phyloP scores from a whole-genome alignment of 2,888 invertebrate species.

The Amiota communis region DNA sequence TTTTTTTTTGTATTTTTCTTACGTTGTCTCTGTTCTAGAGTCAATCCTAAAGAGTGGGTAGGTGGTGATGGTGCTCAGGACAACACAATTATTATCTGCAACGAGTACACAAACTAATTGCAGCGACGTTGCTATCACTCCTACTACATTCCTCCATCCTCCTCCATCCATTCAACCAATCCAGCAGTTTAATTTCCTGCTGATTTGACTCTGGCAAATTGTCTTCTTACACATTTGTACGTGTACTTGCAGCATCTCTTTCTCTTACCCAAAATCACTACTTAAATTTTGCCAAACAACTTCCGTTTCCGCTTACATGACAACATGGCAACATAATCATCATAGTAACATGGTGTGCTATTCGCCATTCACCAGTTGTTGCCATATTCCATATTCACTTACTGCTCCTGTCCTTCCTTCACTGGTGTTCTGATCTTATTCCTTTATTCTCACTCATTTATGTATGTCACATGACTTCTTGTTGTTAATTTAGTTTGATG shows the following conservation, averaged over 20 bases:
- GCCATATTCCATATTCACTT: background rate
- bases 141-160: too few relatives aligned
- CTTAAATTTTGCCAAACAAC: conserved; percentile 25
- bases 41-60: background rate
- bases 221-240: background rate
- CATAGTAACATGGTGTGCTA: too few relatives aligned
- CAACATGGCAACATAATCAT: background rate
- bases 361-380: background rate
- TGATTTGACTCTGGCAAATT: background rate
- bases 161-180: too few relatives aligned
- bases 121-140: background rate
- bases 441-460: background rate
- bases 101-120: conserved; percentile 22
- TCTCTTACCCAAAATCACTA: conserved; percentile 7
- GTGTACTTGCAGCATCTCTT: background rate
- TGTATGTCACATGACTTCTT: background rate
- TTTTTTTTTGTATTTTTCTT: background rate
- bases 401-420: background rate
- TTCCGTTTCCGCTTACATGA: conserved; percentile 16
- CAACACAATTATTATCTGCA: conserved; percentile 1
- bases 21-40: background rate
- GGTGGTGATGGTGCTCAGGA: too few relatives aligned
- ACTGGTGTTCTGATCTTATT: background rate
- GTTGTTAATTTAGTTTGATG: conserved; percentile 23
- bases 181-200: background rate